Conservation (phyloP, 2,797 vertebrate species). For the Sus cebifrons region DNA sequence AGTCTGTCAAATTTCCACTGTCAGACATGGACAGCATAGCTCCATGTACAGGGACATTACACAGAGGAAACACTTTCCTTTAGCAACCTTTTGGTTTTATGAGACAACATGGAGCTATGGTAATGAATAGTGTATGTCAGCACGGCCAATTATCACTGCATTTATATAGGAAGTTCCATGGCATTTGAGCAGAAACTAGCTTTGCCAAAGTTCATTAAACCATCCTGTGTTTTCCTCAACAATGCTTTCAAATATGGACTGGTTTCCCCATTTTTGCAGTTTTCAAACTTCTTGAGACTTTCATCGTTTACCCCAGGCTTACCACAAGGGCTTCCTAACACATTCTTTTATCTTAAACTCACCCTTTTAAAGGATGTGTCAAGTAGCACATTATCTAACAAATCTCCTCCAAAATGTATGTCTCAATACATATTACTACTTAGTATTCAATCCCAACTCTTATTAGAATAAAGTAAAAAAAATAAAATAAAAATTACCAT, state of each 20-base stretch:
- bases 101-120: neutral
- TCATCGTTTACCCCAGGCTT: neutral
- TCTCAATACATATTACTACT: neutral
- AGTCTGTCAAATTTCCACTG: neutral
- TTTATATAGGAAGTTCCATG: neutral
- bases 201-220: neutral
- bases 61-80: neutral
- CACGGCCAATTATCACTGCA: neutral
- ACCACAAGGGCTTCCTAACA: neutral
- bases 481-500: neutral
- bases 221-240: neutral
- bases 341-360: neutral
- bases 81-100: neutral
- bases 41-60: neutral
- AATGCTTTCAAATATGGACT: neutral
- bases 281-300: neutral
- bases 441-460: neutral
- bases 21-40: neutral
- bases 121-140: neutral
- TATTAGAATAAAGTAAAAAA: neutral
- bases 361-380: neutral
- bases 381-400: neutral
- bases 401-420: neutral
- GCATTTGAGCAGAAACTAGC: neutral
- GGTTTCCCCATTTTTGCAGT: neutral